A percentile compares a stretch with the other conserved stretches of the same genome.
phyloP scores from a whole-genome alignment of 1,140 invertebrate species.

The Holcopasites calliopsidis region DNA sequence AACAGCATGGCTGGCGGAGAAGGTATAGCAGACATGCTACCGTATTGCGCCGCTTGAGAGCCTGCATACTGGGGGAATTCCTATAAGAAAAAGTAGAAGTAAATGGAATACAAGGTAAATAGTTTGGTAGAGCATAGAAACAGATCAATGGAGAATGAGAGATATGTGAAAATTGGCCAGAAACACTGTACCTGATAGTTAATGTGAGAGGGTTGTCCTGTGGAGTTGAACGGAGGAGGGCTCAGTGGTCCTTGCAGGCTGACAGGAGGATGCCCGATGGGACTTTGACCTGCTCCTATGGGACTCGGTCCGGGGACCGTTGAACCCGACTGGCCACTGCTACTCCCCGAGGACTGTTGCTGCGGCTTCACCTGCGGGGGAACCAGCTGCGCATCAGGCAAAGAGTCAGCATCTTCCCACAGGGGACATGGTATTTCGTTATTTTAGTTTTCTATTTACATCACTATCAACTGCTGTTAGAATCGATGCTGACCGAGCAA shows the following conservation, averaged over 20 bases:
- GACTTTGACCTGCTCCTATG: slow-evolving; percentile 79
- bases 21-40: slow-evolving; percentile 88
- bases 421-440: slow-evolving; percentile 78
- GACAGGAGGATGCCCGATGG: slow-evolving; percentile 82
- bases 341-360: slow-evolving; percentile 82
- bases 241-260: slow-evolving; percentile 78
- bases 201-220: slow-evolving; percentile 80
- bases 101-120: background rate
- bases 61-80: slow-evolving; percentile 78
- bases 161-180: slow-evolving; percentile 5
- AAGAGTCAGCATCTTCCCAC: slow-evolving; percentile 80
- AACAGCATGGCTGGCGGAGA: slow-evolving; percentile 89
- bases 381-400: slow-evolving; percentile 81
- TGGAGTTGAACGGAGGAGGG: slow-evolving; percentile 79
- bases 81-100: slow-evolving; percentile 54
- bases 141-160: background rate
- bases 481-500: slow-evolving; percentile 33
- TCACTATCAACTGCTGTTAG: slow-evolving; percentile 67
- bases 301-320: slow-evolving; percentile 77
- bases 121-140: background rate
- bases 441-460: slow-evolving; percentile 71
- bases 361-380: slow-evolving; percentile 86
- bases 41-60: slow-evolving; percentile 83
- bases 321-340: slow-evolving; percentile 75
- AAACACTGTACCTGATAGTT: slow-evolving; percentile 80